Base-by-base conservation (phyloP, 2,797 vertebrate genomes). In the Lithobates pipiens region DNA sequence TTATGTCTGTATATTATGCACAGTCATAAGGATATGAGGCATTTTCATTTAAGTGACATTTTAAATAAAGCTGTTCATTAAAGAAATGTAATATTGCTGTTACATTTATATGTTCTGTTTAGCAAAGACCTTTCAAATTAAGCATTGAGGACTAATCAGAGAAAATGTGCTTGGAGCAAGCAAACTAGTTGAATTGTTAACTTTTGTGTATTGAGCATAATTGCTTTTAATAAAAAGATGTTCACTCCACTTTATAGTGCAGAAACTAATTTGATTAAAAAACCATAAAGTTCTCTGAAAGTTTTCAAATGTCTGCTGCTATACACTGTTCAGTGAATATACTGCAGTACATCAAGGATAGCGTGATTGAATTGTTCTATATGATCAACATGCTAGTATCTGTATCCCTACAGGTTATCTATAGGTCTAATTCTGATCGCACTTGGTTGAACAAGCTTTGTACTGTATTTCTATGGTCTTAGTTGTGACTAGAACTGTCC, bases 221-320 rank as follows among this genome's bases (percentile, higher is more conserved):
- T 78, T 61, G 75, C 65, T 44, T 63, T 50, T 84, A 68, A 85
- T 85, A 85, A 85, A 85, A 75, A 23, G 39, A 81, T 80, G 71
- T 81, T 69, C 67, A 76, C 68, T 84, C 65, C 63, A 84, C 76
- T 84, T 84, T 84, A 84, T 77, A 77, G 74, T 15, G 72, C 73
- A 42, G 63, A 83, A 83, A 76, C 50, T 76, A 76, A 76, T 76
- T 75, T 61, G 71, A 54, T 82, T 74, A 74, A 74, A 50, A 82
- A 75, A 75, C 67, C 36, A 79, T 79, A 79, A 68, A 79, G 65
- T 29, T 67, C 65, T 29, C 54, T 67, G 27, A 67, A 67, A 27
- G 61, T 76, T 83, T 65, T 75, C 54, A 5, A 25, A 10, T 67
- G 27, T 39, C 54, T 25, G 34, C 21, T 23, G 70, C 70, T 72